A percentile compares a stretch with the other conserved stretches of the same genome.
These are phyloP conservation scores for Dione vanillae DNA, from an alignment of 2,888 invertebrate species.

Conservation along the genomic window DNA sequence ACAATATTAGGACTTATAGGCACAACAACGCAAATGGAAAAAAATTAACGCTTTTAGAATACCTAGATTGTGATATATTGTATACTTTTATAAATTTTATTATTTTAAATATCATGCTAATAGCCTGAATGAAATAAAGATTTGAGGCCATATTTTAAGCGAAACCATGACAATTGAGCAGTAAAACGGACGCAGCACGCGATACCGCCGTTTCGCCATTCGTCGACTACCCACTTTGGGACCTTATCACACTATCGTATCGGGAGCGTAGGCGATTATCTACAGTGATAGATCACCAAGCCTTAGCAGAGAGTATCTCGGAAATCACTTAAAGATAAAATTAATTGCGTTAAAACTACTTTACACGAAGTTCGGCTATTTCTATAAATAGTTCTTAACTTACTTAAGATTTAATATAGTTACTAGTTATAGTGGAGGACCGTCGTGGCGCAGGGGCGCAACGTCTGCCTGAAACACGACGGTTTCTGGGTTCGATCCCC, in stretches of 20 bases:
- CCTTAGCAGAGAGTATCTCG: constrained; percentile 9
- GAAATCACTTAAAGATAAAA: constrained; percentile 19
- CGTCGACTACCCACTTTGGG: constrained; percentile 36
- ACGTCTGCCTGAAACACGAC: too few species aligned
- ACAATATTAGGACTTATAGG: too few species aligned
- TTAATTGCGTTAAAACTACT: constrained; percentile 10
- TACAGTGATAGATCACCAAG: constrained; percentile 13
- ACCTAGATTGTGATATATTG: too few species aligned
- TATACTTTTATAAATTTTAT: too few species aligned
- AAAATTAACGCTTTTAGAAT: too few species aligned
- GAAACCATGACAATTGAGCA: constrained; percentile 1
- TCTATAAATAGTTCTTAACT: background rate
- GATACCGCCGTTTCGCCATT: constrained; percentile 58
- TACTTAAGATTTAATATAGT: background rate
- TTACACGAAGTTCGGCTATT: background rate
- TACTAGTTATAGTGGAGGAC: background rate
- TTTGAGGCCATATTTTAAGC: constrained; percentile 5
- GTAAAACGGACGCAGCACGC: constrained; percentile 54
- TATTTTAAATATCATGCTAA: too few species aligned
- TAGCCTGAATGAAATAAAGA: background rate
- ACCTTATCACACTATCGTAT: constrained; percentile 15
- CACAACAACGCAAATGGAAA: too few species aligned
- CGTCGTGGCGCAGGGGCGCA: too few species aligned
- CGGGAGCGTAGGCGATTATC: constrained; percentile 19
- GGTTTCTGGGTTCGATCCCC: too few species aligned